phyloP scores from a whole-genome alignment of 2,797 vertebrate genomes.

The Psittacula derbiana region DNA sequence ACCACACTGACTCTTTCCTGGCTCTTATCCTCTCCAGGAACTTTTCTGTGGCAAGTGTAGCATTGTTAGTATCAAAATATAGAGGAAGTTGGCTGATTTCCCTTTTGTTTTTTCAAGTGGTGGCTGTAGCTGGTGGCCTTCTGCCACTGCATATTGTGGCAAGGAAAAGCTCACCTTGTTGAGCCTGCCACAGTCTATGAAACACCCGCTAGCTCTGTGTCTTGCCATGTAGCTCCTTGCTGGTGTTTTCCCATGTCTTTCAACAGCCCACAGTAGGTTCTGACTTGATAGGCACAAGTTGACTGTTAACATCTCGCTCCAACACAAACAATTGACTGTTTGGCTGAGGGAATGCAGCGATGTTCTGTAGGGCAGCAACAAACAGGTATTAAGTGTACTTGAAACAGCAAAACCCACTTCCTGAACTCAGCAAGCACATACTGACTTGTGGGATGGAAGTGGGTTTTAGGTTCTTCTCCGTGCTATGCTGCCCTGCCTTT shows the following conservation, averaged over 20 bases:
- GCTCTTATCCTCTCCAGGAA: not conserved
- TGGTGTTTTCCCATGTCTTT: not conserved
- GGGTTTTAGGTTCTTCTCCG: conserved; percentile 15
- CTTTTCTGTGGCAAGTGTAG: conserved; percentile 3
- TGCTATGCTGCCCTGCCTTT: conserved; percentile 24
- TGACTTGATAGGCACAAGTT: conserved; percentile 5
- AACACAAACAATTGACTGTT: conserved; percentile 20
- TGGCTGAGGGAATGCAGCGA: not conserved
- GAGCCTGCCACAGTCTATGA: not conserved
- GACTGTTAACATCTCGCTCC: not conserved
- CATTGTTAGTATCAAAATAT: not conserved
- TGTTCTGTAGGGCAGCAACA: conserved; percentile 39
- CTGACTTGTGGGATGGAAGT: conserved; percentile 55
- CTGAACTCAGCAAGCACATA: conserved; percentile 49
- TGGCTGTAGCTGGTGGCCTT: not conserved
- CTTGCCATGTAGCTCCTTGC: not conserved
- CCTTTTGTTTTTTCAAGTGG: not conserved
- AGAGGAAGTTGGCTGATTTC: conserved; percentile 16
- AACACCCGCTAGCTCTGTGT: not conserved
- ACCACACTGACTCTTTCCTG: not conserved
- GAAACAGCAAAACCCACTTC: conserved; percentile 63
- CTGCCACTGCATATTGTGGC: not conserved
- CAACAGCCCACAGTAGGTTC: not conserved
- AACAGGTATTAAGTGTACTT: conserved; percentile 70
- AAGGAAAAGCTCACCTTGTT: not conserved